Evolutionary conservation across 2,113 vertebrate genomes (phyloP), one percentile per base, ranked within the genome.

Genomic region (Zosterops hypoxanthus): DNA sequence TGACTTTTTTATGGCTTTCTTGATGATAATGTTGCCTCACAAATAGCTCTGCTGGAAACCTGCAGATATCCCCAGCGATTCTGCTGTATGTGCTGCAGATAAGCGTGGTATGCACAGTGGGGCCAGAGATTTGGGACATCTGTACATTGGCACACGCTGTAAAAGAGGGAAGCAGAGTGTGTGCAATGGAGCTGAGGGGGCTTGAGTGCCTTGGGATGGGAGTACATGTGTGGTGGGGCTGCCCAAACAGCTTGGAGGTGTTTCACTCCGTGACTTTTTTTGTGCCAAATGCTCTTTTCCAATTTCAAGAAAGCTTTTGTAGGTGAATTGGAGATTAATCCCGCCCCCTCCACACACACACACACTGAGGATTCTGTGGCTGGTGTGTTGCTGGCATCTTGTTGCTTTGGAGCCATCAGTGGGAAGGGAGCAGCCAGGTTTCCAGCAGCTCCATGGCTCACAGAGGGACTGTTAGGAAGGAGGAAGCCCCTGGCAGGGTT

Each of bases 1-100:
- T 95, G 95, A 94, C 95, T 94, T 95, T 96, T 97, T 96, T 96
- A 97, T 59, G 31, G 88, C 90, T 88, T 94, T 88, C 95, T 60
- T 34, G 53, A 73, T 77, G 94, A 92, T 88, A 94, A 90, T 53
- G 89, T 84, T 88, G 84, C 93, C 86, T 96, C 6, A 3, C 66
- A 79, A 96, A 90, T 77, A 85, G 46, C 64, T 90, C 91, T 59
- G 70, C 65, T 88, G 84, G 70, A 85, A 85, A 81, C 55, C 75
- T 85, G 75, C 55, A 66, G 88, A 68, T 93, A 93, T 82, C 57
- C 92, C 88, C 25, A 60, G 69, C 12, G 5, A 84, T 96, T 88
- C 88, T 92, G 75, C 73, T 78, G 82, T 91, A 64, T 65, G 94
- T 72, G 64, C 77, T 1, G 12, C 84, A 92, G 97, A 97, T 96